These are phyloP conservation scores for Chanos chanos DNA, from an alignment of 2,797 vertebrate species.

Conservation along the genomic window DNA sequence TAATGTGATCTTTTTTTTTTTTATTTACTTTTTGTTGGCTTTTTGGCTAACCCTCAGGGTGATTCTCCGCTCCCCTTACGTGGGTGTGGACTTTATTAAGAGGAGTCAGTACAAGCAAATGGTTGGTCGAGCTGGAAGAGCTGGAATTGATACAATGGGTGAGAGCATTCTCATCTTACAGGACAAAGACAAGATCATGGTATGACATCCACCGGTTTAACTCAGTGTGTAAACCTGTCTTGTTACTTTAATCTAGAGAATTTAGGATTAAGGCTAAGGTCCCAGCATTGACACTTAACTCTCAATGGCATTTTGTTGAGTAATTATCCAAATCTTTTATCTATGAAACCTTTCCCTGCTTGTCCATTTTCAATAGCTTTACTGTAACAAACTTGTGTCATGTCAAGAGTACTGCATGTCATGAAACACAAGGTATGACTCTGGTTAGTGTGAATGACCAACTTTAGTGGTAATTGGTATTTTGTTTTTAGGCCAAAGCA, in stretches of 20 bases:
- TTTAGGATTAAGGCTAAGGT: no score
- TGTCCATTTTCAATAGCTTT: no score
- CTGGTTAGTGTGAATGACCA: no score
- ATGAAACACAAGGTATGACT: no score
- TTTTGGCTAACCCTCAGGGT: constrained; percentile 69
- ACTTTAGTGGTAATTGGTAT: not conserved
- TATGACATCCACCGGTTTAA: constrained; percentile 38
- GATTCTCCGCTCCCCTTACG: constrained; percentile 89
- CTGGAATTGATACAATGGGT: constrained; percentile 84
- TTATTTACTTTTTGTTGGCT: not conserved
- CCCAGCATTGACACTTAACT: no score
- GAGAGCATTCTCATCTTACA: constrained; percentile 93
- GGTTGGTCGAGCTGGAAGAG: constrained; percentile 91
- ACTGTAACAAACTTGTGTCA: no score
- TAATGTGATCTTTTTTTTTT: not conserved
- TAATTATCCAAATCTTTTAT: no score
- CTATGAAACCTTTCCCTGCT: no score
- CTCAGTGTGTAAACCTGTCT: not conserved
- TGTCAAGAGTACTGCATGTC: no score
- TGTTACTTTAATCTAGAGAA: no score
- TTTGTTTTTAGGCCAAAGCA: constrained; percentile 69
- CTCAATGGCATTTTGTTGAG: no score
- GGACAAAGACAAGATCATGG: constrained; percentile 82
- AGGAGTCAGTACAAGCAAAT: constrained; percentile 96
- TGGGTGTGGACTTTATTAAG: constrained; percentile 86